Base-by-base conservation (phyloP, 2,113 vertebrate genomes). In the Gnathonemus echidnorhynchus region DNA sequence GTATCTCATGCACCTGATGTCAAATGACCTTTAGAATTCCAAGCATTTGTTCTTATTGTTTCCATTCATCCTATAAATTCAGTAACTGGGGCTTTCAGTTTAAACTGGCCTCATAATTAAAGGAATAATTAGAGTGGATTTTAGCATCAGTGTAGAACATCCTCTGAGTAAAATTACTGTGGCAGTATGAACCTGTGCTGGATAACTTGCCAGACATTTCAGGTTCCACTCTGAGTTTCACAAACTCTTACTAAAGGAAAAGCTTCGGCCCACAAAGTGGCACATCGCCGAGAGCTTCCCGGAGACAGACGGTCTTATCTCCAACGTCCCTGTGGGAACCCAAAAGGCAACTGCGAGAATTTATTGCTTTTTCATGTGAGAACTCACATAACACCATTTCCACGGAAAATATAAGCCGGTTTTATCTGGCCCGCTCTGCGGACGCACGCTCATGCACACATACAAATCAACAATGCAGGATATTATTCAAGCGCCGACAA, bases 401-500 rank as follows among this genome's bases (percentile, higher is more conserved):
- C 92, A 88, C 21, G 1, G 86, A 91, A 89, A 92, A 88, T 89
- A 91, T 84, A 91, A 91, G 90, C 90, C 27, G 91, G 74, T 80
- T 91, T 90, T 93, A 91, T 92, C 91, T 91, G 88, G 31, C 42
- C 90, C 90, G 90, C 92, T 90, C 90, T 90, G 77, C 53, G 87
- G 87, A 88, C 88, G 92, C 91, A 92, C 87, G 90, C 91, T 88
- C 91, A 90, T 88, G 90, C 94, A 93, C 94, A 74, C 93, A 89
- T 45, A 35, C 90, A 91, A 90, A 92, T 88, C 85, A 91, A 94
- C 90, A 89, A 91, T 90, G 92, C 92, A 96, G 95, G 95, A 96
- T 95, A 96, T 88, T 88, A 90, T 96, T 96, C 94, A 92, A 96
- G 95, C 94, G 94, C 92, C 92, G 92, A 94, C 93, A 92, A 94